Evolutionary conservation across 2,888 invertebrate species (phyloP), one percentile per base, ranked within the genome.

Genomic region (Caenorhabditis angaria): DNA sequence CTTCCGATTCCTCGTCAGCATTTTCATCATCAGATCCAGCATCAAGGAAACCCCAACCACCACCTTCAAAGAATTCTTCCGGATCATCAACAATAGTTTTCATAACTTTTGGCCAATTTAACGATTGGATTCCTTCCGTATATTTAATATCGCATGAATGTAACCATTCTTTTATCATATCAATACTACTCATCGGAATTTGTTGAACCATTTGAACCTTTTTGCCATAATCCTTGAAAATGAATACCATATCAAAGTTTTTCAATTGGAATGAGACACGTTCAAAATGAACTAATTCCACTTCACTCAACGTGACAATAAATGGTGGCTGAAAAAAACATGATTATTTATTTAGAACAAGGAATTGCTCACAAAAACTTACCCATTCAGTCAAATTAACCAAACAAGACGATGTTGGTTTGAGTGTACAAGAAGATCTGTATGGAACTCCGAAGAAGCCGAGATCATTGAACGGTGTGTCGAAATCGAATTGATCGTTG

Each of bases 71-170:
- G 91, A 99, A 99, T 0, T 94, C 95, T n/a, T 95, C 95, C 0
- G 97, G 95, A 89, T 99, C 97, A 88, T 99, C 97, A 0, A 94
- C 94, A 84, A 99, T 97, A 0, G 97, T 41, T 18, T 99, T 99
- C 99, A 99, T 99, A 81, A 99, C 97, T 89, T 99, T 99, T 0
- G 93, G 92, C 99, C 99, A 99, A 90, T 99, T 99, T 84, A 99
- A 91, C 0, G 96, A 95, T 88, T 99, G 97, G 62, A 97, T 93
- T 85, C 99, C 99, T 89, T 99, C 99, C 0, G 96, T 94, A 89
- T 97, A 99, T 51, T 94, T 92, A 82, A 97, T 95, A 87, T 96
- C 96, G 89, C 95, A 96, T 0, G 95, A 95, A 88, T 89, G 89
- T 80, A 65, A 68, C 82, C 82, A 82, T 50, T 82, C 82, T 89